A percentile compares a stretch with the other conserved stretches of the same genome.
Evolutionary conservation across 2,113 vertebrate genomes (phyloP).

Genomic region (Diphyllodes magnificus): DNA sequence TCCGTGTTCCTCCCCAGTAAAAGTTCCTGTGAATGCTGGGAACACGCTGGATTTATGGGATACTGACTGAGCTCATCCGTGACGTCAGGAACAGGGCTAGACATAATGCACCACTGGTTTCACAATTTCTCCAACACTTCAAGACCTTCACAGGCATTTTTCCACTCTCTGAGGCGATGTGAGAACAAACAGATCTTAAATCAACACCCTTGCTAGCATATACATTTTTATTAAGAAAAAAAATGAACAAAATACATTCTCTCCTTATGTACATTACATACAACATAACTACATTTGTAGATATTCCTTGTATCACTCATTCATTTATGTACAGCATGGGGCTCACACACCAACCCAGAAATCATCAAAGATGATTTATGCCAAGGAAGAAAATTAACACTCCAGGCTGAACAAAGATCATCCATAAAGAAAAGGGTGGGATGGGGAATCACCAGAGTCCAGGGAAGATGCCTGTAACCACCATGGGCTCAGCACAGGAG

Average conservation of each 20-base stretch:
- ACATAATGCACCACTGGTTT: neutral
- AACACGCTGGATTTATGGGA: neutral
- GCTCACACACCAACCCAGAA: constrained; percentile 63
- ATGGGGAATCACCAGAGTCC: neutral
- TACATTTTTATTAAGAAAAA: constrained; percentile 84
- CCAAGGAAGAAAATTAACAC: constrained; percentile 14
- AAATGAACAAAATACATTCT: constrained; percentile 99
- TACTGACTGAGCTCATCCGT: neutral
- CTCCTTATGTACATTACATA: constrained; percentile 98
- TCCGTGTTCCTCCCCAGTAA: accelerated
- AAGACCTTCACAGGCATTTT: neutral
- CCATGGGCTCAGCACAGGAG: neutral
- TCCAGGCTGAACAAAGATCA: neutral
- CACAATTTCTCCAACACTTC: neutral
- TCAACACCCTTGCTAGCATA: constrained; percentile 11
- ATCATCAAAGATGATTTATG: constrained; percentile 34
- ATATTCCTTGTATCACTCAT: constrained; percentile 73
- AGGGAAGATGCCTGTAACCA: neutral
- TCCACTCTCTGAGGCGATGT: accelerated
- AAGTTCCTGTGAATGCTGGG: neutral
- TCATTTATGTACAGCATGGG: constrained; percentile 80
- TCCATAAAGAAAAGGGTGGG: neutral
- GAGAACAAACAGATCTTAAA: neutral
- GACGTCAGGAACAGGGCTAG: neutral
- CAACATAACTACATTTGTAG: constrained; percentile 82